Conservation (phyloP, 1,140 invertebrate genomes). For the Heliconius melpomene region DNA sequence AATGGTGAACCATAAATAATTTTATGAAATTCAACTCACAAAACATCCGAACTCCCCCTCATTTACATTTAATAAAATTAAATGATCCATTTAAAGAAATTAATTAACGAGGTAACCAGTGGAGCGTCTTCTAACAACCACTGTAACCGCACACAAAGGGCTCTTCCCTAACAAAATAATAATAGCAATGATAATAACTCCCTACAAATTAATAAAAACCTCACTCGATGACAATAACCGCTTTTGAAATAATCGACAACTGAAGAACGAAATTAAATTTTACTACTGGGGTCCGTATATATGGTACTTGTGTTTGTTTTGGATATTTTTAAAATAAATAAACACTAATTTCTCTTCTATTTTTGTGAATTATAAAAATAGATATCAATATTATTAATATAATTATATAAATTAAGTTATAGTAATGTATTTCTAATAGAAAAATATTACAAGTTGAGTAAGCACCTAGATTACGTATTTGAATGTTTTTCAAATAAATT, state of each 20-base stretch:
- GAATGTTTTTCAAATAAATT: not conserved
- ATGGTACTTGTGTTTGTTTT: conserved; percentile 13
- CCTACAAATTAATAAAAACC: conserved; percentile 77
- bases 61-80: conserved; percentile 81
- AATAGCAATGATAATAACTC: conserved; percentile 71
- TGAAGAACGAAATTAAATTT: conserved; percentile 66
- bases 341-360: not conserved
- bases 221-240: conserved; percentile 77
- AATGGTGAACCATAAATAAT: conserved; percentile 56
- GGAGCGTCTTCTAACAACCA: conserved; percentile 69
- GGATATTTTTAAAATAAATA: not conserved
- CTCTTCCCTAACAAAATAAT: conserved; percentile 54
- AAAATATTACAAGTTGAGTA: not conserved
- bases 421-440: not conserved
- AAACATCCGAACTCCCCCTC: conserved; percentile 61
- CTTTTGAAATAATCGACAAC: conserved; percentile 72
- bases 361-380: no score
- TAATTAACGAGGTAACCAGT: conserved; percentile 78
- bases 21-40: conserved; percentile 42
- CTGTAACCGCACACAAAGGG: conserved; percentile 53
- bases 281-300: conserved; percentile 33
- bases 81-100: conserved; percentile 80
- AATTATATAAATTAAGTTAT: no score
- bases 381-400: no score
- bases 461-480: not conserved